Base-by-base conservation (phyloP, 2,113 vertebrate genomes). In the Thryonomys swinderianus region DNA sequence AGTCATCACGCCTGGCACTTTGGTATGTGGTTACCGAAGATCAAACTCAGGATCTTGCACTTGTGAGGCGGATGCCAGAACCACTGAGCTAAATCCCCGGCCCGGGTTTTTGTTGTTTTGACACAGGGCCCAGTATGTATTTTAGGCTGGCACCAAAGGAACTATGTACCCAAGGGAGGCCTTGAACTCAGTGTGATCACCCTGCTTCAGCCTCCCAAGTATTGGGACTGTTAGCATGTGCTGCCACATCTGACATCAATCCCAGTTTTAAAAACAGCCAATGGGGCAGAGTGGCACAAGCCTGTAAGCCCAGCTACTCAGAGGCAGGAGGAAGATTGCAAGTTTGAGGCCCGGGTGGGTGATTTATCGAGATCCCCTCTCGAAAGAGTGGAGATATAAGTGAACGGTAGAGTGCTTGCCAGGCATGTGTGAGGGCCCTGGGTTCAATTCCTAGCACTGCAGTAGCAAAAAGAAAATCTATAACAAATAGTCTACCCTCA, bases 401-500 rank as follows among this genome's bases (percentile, higher is more conserved):
- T 85, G 67, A 74, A 37, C 16, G 32, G 34, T 11, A 74, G 40
- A 62, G 34, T 23, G 10, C 66, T 74, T 64, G 42, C 67, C 57
- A 40, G 21, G 6, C 32, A 37, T 48, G 2, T 42, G 55, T 53
- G 30, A 83, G 9, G 32, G 23, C 37, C 55, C n/a, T 67, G 21
- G 51, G 21, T 48, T 61, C 69, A 40, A 83, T 57, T 30, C 40
- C 13, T 30, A 57, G 40, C 5, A 23, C 2, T 62, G 30, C 40
- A 88, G 40, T 18, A 91, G 81, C 62, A 34, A 76, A 80, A 88
- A 78, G 12, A 82, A 87, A 61, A 89, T 30, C 81, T 37, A 95
- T 20, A 82, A 67, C 27, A n/a, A n/a, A n/a, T n/a, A 88, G 34
- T 93, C 59, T 85, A 71, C 64, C 59, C 76, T 96, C 40, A 86